A percentile compares a stretch with the other conserved stretches of the same genome.
These are phyloP conservation scores for Myzus persicae DNA, from an alignment of 1,140 invertebrate genomes.

Conservation along the genomic window DNA sequence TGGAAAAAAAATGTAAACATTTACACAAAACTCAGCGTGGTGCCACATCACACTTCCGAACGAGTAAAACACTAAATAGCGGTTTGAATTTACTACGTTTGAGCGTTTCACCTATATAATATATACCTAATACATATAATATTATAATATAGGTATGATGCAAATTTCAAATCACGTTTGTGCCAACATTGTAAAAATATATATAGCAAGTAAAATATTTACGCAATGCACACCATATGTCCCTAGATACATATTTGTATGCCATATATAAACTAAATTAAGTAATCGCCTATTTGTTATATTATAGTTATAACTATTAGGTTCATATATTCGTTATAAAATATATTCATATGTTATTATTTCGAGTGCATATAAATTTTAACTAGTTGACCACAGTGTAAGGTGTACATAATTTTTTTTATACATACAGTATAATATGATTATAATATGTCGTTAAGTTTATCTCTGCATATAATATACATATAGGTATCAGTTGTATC, in stretches of 20 bases:
- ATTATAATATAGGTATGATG: too few species aligned
- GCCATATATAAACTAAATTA: neutral
- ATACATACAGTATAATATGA: neutral
- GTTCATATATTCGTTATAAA: neutral
- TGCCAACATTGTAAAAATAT: neutral
- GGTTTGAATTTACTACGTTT: neutral
- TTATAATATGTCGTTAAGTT: neutral
- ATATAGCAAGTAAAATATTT: too few species aligned
- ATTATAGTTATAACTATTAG: too few species aligned
- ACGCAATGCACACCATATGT: too few species aligned
- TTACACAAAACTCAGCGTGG: neutral
- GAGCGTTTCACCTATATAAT: neutral
- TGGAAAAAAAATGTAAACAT: neutral
- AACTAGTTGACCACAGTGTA: neutral
- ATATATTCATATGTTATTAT: neutral
- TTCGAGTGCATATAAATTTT: neutral
- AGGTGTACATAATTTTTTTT: neutral
- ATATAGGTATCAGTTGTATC: neutral
- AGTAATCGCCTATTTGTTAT: neutral
- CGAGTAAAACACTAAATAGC: too few species aligned
- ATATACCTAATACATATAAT: too few species aligned
- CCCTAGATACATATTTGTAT: neutral
- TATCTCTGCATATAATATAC: neutral
- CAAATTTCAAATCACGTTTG: neutral
- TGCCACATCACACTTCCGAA: neutral